A percentile compares a stretch with the other conserved stretches of the same genome.
phyloP scores from a whole-genome alignment of 1,140 invertebrate genomes.

The Mycetomoellerius zeteki region DNA sequence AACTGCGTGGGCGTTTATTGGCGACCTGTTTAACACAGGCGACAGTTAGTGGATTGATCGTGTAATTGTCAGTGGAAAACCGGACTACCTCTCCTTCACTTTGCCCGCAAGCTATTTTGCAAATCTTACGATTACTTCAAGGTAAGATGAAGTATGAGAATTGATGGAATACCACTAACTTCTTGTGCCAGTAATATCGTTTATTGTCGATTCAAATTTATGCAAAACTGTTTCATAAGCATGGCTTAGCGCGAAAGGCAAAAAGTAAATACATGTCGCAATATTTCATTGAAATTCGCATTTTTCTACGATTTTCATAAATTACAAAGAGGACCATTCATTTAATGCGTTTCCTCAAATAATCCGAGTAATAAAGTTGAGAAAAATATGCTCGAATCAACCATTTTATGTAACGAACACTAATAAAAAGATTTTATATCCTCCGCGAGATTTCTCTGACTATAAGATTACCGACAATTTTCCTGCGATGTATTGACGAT shows the following conservation, averaged over 20 bases:
- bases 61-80: constrained; percentile 74
- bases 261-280: constrained; percentile 4
- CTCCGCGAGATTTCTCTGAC: neutral
- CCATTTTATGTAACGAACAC: neutral
- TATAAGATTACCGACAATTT: constrained; percentile 42
- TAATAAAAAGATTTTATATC: constrained; percentile 29
- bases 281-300: constrained; percentile 14
- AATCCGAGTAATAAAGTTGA: constrained; percentile 21
- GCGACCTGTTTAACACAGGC: constrained; percentile 75
- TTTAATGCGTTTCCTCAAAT: neutral
- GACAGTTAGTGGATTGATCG: constrained; percentile 76
- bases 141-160: constrained; percentile 24
- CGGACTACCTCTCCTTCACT: constrained; percentile 59
- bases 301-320: constrained; percentile 33
- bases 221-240: constrained; percentile 40
- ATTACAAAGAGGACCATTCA: neutral
- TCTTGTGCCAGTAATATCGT: constrained; percentile 31
- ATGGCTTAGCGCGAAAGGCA: neutral
- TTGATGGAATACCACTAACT: neutral
- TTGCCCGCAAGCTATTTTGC: constrained; percentile 27
- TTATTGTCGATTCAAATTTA: constrained; percentile 56
- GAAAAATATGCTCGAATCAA: constrained; percentile 7
- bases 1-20: constrained; percentile 76
- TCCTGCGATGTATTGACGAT: constrained; percentile 8
- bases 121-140: constrained; percentile 33